Percentiles rank a stretch among this genome's conserved stretches.
These are phyloP conservation scores for Petaurus breviceps DNA, from an alignment of 2,113 vertebrate genomes.

Conservation along the genomic window DNA sequence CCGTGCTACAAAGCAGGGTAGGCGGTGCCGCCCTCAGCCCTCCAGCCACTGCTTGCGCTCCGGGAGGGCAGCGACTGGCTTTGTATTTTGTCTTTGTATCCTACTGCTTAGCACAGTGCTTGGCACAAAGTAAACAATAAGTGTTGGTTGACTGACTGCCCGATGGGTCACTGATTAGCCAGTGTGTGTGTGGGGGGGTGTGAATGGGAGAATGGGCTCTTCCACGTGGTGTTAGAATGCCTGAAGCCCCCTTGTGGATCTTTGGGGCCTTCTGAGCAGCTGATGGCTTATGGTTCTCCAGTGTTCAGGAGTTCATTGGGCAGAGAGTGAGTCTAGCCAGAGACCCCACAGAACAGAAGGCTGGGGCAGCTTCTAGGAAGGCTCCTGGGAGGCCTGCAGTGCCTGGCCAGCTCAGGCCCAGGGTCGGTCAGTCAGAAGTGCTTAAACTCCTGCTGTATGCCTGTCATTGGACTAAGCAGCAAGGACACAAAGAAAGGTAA, in stretches of 20 bases:
- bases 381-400: no score
- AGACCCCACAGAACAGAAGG: not conserved
- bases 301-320: not conserved
- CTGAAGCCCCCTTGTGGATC: not conserved
- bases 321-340: not conserved
- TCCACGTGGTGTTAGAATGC: no score
- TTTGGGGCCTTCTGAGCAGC: no score
- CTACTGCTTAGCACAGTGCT: no score
- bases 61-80: no score
- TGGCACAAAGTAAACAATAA: not conserved
- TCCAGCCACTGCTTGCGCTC: fast-evolving
- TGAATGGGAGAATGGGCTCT: no score
- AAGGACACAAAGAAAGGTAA: no score
- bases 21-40: not conserved
- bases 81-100: no score
- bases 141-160: not conserved
- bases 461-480: no score
- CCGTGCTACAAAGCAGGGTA: not conserved
- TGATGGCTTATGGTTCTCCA: not conserved
- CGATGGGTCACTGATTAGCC: not conserved
- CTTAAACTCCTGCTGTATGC: no score
- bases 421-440: no score
- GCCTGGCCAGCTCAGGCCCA: no score
- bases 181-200: not conserved
- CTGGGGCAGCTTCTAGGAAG: not conserved